Percentiles rank a stretch among this genome's conserved stretches.
These are phyloP conservation scores for Bruchidius siliquastri DNA, from an alignment of 2,888 invertebrate species.

Conservation along the genomic window DNA sequence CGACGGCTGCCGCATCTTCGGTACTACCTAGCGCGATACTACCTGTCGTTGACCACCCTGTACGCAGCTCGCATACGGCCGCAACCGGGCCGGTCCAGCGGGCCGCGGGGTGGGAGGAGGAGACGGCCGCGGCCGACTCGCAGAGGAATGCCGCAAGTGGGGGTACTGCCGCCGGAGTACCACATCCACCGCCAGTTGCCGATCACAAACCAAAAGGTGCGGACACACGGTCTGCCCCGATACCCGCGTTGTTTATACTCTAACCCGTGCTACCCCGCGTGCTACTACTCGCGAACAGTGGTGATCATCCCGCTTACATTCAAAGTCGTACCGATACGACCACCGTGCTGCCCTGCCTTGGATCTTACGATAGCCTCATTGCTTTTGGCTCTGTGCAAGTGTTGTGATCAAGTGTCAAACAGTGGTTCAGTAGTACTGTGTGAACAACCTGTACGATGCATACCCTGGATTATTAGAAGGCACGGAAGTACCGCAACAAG, in stretches of 20 bases:
- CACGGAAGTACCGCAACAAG: background rate
- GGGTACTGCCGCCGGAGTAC: background rate
- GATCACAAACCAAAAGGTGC: background rate
- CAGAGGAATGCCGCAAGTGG: background rate
- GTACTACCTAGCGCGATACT: background rate
- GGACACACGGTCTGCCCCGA: background rate
- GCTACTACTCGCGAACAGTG: background rate
- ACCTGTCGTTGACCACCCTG: background rate
- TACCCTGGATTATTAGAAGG: background rate
- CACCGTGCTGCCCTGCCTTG: background rate
- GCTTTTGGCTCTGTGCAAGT: background rate
- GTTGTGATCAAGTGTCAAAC: background rate
- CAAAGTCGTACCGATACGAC: background rate
- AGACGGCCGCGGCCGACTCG: background rate
- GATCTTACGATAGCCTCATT: background rate
- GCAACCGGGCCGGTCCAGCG: background rate
- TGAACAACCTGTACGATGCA: no score
- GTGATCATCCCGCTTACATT: background rate
- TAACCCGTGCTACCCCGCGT: background rate
- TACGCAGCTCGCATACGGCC: background rate
- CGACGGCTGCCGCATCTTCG: background rate
- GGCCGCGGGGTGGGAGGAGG: background rate
- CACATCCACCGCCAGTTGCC: background rate
- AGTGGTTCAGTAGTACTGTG: background rate
- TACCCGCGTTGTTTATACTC: background rate